Conservation (phyloP, 1,140 invertebrate genomes). For the Platyscapa corneri region DNA sequence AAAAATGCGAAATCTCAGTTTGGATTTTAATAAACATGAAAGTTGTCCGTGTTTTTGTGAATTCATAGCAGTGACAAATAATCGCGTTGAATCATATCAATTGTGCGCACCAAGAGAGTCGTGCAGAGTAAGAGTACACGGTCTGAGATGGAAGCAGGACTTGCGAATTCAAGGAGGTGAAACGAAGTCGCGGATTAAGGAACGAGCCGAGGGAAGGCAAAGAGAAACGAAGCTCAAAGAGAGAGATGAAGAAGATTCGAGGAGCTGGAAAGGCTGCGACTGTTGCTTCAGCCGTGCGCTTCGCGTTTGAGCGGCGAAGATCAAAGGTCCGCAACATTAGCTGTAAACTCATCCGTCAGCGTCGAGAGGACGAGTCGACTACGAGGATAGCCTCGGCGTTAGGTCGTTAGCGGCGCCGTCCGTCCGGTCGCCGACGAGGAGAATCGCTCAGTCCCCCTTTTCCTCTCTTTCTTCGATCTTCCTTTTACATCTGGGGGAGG, state of each 20-base stretch:
- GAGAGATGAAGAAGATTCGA: slow-evolving; percentile 29
- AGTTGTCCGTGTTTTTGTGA: neutral
- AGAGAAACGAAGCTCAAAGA: neutral
- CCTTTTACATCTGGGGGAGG: neutral
- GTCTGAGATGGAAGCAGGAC: neutral
- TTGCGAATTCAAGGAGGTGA: neutral
- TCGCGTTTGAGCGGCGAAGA: slow-evolving; percentile 59
- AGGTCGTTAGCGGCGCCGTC: slow-evolving; percentile 70
- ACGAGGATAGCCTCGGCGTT: slow-evolving; percentile 59
- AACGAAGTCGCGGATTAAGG: neutral
- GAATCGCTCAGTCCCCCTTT: too few relatives aligned
- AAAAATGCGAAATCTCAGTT: neutral
- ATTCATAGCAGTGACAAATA: neutral
- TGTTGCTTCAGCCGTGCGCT: neutral
- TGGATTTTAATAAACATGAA: neutral
- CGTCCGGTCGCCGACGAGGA: slow-evolving; percentile 54
- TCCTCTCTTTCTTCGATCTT: neutral
- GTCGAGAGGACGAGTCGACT: slow-evolving; percentile 63
- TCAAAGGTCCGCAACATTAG: slow-evolving; percentile 71
- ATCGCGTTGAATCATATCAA: neutral
- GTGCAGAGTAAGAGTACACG: too few relatives aligned
- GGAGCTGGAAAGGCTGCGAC: slow-evolving; percentile 20
- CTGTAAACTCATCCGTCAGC: slow-evolving; percentile 73
- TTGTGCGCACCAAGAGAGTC: neutral
- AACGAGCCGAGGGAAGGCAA: neutral